A percentile compares a stretch with the other conserved stretches of the same genome.
These are phyloP conservation scores for Chironomus tentans DNA, from an alignment of 2,888 invertebrate genomes.

Conservation along the genomic window DNA sequence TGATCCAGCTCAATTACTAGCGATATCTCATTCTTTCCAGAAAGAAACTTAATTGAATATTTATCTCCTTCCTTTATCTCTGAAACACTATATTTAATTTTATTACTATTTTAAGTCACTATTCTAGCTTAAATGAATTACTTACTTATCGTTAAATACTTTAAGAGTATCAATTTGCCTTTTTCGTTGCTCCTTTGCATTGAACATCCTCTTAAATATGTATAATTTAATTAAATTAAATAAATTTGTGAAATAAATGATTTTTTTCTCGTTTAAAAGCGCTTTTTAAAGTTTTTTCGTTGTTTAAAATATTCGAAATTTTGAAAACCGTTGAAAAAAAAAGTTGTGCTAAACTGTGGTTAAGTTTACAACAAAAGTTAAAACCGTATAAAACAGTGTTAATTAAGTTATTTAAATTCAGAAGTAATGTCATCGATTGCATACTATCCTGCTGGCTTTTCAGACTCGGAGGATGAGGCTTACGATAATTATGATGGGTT, in stretches of 20 bases:
- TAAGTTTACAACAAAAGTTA: no score
- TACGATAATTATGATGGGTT: background rate
- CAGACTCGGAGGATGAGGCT: background rate
- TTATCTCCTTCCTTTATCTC: slow-evolving; percentile 62
- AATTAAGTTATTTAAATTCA: no score
- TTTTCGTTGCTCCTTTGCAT: slow-evolving; percentile 41
- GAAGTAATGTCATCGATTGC: background rate
- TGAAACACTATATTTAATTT: slow-evolving; percentile 47
- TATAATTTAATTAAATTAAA: background rate
- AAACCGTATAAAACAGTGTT: no score
- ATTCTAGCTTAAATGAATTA: background rate
- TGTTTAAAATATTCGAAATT: no score
- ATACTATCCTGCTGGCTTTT: background rate
- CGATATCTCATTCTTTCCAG: slow-evolving; percentile 55
- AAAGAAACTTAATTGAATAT: slow-evolving; percentile 60
- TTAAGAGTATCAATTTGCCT: slow-evolving; percentile 73
- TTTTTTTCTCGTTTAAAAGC: background rate
- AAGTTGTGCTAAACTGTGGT: no score
- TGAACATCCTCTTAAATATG: background rate
- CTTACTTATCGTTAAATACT: slow-evolving; percentile 72
- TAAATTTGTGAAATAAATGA: background rate
- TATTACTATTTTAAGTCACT: slow-evolving; percentile 23
- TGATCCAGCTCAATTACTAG: slow-evolving; percentile 56
- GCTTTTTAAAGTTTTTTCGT: no score
- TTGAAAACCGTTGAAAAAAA: no score